Evolutionary conservation across 2,797 vertebrate genomes (phyloP), one percentile per base, ranked within the genome.

Genomic region (Erethizon dorsatum): DNA sequence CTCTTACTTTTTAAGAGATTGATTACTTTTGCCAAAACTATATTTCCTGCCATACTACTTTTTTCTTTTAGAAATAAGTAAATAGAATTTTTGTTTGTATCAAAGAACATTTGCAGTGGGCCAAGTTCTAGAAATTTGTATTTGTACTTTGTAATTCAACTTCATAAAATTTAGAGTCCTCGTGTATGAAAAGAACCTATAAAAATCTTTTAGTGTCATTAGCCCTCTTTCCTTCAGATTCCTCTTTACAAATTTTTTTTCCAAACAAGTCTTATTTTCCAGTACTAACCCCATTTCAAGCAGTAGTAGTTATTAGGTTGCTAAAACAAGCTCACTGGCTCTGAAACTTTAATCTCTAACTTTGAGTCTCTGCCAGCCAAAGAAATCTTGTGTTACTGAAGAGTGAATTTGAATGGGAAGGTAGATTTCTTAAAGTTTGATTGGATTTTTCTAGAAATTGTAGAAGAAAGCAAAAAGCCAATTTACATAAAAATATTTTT

Each of bases 91-190:
- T 14, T 79, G 61, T 45, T 18, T 71, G 0, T 26, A 69, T 31
- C 59, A 84, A 84, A 83, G 24, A 71, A 71, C 63, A 8, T 57
- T 93, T 90, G 20, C 9, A 47, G 17, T 9, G 4, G 28, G 0
- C 8, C 31, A 75, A 52, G 11, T 91, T 94, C 2, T 93, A 17
- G 22, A 65, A 79, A 90, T 28, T 18, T 71, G n/a, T 92, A 69
- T 18, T 83, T 92, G 1, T 85, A 12, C 17, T 47, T 84, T 96
- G 73, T 37, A 88, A 93, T 59, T 95, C 52, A 93, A 41, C 1
- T 20, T 69, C 15, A 54, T 45, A 91, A 17, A 87, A 54, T 63
- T 85, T 65, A 86, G 5, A 90, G 10, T 54, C 7, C 67, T 56
- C 6, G 20, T 77, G 45, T 50, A 22, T 67, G 4, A 78, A 33